A percentile compares a stretch with the other conserved stretches of the same genome.
Evolutionary conservation across 37 sponge, comb jelly and placozoan genomes (phyloP).

Genomic region (Mnemiopsis leidyi): DNA sequence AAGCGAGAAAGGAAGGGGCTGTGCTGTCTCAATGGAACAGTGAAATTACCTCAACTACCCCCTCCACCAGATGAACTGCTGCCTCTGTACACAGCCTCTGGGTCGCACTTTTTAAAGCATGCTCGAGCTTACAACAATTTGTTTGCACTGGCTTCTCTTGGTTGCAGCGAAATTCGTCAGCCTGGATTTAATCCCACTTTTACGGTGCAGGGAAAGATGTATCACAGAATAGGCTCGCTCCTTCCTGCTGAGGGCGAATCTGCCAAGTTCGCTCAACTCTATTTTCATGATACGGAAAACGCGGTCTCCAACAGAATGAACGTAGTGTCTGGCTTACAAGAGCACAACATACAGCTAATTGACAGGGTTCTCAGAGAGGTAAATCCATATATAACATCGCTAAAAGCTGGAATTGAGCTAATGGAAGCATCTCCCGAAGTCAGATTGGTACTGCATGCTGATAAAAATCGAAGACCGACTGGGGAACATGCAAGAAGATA

Average conservation of each 20-base stretch:
- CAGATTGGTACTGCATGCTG: background rate
- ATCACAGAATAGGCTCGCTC: slow-evolving; percentile 28
- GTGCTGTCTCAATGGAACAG: background rate
- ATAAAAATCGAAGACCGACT: background rate
- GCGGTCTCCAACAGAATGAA: background rate
- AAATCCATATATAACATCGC: background rate
- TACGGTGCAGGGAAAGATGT: slow-evolving; percentile 12
- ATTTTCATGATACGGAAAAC: background rate
- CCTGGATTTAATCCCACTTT: slow-evolving; percentile 20
- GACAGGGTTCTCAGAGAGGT: background rate
- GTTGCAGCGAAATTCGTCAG: background rate
- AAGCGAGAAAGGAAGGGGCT: background rate
- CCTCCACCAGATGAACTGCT: background rate
- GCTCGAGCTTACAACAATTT: slow-evolving; percentile 30
- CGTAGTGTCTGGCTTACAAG: background rate
- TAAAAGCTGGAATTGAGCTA: slow-evolving; percentile 1
- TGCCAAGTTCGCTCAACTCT: background rate
- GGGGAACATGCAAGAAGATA: background rate
- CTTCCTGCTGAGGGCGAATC: background rate
- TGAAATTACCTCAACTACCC: background rate
- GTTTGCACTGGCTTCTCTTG: background rate
- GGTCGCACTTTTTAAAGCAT: background rate
- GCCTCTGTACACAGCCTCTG: background rate
- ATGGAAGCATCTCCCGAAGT: background rate
- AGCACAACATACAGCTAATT: background rate